These are phyloP conservation scores for Shargacucullia verbasci DNA, from an alignment of 2,888 invertebrate species.

Conservation along the genomic window DNA sequence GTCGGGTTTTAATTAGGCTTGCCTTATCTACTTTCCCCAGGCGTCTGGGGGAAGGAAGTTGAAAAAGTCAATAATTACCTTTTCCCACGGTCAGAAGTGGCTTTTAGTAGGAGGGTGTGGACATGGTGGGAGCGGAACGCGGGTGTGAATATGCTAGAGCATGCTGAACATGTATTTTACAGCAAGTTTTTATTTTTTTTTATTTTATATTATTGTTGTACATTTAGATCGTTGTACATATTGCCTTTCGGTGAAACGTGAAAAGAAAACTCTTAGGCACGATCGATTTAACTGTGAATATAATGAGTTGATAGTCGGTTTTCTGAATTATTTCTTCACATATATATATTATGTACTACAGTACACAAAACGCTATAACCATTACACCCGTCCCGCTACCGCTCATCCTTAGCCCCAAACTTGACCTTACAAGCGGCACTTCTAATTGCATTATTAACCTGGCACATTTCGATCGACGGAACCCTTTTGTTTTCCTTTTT, in stretches of 20 bases:
- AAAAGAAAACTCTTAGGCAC: no score
- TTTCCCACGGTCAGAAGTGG: constrained; percentile 79
- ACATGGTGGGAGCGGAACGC: constrained; percentile 22
- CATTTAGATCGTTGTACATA: no score
- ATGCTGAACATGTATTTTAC: no score
- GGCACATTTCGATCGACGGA: constrained; percentile 70
- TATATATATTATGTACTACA: background rate
- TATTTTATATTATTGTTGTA: no score
- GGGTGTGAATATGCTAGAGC: constrained; percentile 19
- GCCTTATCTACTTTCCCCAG: constrained; percentile 82
- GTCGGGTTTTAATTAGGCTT: constrained; percentile 80
- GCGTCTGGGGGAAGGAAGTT: constrained; percentile 67
- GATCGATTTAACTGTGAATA: no score
- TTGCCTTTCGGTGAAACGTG: no score
- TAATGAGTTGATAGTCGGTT: no score
- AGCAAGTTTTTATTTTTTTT: no score
- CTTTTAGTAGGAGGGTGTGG: constrained; percentile 66
- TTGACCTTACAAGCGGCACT: constrained; percentile 56
- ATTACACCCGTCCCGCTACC: no score
- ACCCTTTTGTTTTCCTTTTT: constrained; percentile 66
- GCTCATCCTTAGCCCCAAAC: constrained; percentile 42
- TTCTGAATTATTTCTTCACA: no score
- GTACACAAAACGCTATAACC: constrained; percentile 19
- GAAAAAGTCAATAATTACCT: constrained; percentile 86
- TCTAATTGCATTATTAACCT: constrained; percentile 76